Evolutionary conservation across 2,113 vertebrate species (phyloP).

Genomic region (Xenopus borealis): DNA sequence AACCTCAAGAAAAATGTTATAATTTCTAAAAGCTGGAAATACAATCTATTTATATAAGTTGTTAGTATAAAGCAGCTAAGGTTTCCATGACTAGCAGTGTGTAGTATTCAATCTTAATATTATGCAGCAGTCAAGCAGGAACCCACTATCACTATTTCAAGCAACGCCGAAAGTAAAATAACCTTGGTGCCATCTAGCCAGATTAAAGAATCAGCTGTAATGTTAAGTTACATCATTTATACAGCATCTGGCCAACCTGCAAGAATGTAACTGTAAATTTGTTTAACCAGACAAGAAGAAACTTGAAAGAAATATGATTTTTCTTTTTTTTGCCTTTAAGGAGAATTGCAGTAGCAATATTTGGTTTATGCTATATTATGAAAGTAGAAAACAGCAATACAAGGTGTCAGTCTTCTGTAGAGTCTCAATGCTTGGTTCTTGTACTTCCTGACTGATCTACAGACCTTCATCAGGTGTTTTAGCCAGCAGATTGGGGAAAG

Average conservation of each 20-base stretch:
- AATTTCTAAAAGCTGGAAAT: no score
- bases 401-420: no score
- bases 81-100: no score
- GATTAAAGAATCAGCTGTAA: constrained; percentile 4
- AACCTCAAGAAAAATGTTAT: no score
- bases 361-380: constrained; percentile 6
- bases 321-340: neutral
- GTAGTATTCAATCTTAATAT: constrained; percentile 16
- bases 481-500: no score
- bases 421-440: no score
- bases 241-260: neutral
- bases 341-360: constrained; percentile 7
- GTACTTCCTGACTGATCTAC: no score
- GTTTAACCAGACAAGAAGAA: neutral
- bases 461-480: no score
- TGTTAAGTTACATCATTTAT: constrained; percentile 17
- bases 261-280: constrained; percentile 3
- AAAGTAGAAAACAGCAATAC: neutral
- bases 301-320: neutral
- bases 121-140: constrained; percentile 23
- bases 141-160: constrained; percentile 12
- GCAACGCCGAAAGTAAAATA: constrained; percentile 6
- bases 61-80: no score
- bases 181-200: constrained; percentile 13
- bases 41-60: no score